Evolutionary conservation across 2,797 vertebrate genomes (phyloP), one percentile per base, ranked within the genome.

Genomic region (Euphonia xanthogaster): DNA sequence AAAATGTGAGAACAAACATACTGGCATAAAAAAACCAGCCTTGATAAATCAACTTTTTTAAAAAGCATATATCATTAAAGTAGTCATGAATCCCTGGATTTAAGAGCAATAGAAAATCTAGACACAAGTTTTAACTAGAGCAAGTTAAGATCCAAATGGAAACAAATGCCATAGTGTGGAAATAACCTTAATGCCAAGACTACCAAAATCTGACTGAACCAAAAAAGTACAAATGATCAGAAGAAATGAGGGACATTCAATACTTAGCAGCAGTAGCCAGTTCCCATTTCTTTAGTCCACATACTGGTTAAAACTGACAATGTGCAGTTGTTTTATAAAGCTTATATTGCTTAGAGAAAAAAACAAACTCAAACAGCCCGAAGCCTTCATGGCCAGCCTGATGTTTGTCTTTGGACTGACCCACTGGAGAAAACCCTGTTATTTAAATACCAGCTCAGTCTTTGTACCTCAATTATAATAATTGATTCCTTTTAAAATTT

Each of bases 21-120:
- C 1, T 45, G 6, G 4, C 14, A n/a, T 58, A 65, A 81, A 33
- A 18, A 6, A 6, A 0, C 0, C 39, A 60, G 33, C 66, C 18
- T 72, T 73, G 51, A 3, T 67, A 57, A 74, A 6, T 37, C 58
- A 81, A 19, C 1, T 1, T 39, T 77, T 44, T 12, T 0, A 12
- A 71, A 84, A 91, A 53, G 44, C 17, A 42, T 44, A 1, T 53
- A 16, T 81, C 9, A 42, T 70, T 44, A 35, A 54, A 44, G 37
- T 37, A 37, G 5, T 60, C 19, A n/a, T 27, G 39, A 84, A 55
- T 72, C 31, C 20, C 28, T 84, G 25, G 35, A 75, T 51, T 92
- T 81, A 57, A 47, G 11, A 84, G 31, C 22, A 81, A 21, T 24
- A 68, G 57, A 70, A 85, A 92, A 87, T 12, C 27, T 53, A 42